These are phyloP conservation scores for Clostera curtula DNA, from an alignment of 2,888 invertebrate species.

Conservation along the genomic window DNA sequence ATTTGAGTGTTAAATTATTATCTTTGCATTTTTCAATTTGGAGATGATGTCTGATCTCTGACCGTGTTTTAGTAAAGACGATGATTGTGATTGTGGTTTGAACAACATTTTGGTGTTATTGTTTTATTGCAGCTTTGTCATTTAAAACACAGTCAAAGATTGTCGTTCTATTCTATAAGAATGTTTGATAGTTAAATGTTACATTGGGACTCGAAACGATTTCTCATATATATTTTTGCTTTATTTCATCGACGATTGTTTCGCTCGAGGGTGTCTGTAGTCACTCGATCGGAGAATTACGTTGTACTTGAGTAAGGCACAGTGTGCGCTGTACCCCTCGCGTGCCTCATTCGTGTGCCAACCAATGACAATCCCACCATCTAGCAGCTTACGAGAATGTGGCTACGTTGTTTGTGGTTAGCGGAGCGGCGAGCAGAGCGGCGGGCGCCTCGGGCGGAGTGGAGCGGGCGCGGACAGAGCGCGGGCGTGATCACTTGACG, in stretches of 20 bases:
- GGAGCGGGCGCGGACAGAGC: constrained; percentile 14
- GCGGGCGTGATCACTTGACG: constrained; percentile 40
- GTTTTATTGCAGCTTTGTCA: no score
- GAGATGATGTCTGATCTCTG: constrained; percentile 12
- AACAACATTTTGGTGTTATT: no score
- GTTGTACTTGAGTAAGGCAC: no score
- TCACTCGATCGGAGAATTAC: no score
- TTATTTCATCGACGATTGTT: no score
- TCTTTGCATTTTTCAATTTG: constrained; percentile 6
- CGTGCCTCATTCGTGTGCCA: constrained; percentile 2
- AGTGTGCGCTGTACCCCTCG: no score
- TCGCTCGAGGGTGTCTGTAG: no score
- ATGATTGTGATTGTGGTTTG: no score
- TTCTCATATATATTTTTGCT: no score
- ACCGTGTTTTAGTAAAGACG: constrained; percentile 7
- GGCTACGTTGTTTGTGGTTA: constrained; percentile 26
- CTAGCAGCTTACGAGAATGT: constrained; percentile 15
- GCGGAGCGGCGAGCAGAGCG: constrained; percentile 16
- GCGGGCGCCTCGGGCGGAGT: constrained; percentile 18
- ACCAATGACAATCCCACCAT: constrained; percentile 11
- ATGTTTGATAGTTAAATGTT: no score
- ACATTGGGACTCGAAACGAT: no score
- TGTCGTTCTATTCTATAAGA: background rate
- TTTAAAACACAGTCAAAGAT: background rate
- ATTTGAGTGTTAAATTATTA: no score